Conservation (phyloP, 2,888 invertebrate genomes). For the Drosophila pegasa region DNA sequence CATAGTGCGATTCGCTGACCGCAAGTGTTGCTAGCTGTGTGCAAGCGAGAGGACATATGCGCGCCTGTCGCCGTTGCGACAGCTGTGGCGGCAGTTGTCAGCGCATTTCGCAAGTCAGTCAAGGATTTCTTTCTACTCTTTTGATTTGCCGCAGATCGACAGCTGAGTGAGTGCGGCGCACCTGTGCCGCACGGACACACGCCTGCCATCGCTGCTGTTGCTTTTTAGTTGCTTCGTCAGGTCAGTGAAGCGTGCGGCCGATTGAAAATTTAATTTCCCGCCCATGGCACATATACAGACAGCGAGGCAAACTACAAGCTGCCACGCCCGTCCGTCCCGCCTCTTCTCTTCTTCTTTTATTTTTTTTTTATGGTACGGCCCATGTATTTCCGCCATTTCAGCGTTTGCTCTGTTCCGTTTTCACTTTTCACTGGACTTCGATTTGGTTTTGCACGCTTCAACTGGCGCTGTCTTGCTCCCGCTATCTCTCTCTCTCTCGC, state of each 20-base stretch:
- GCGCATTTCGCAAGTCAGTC: slow-evolving; percentile 10
- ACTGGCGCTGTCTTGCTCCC: neutral
- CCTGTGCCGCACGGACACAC: slow-evolving; percentile 11
- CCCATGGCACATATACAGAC: slow-evolving; percentile 44
- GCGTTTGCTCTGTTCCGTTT: slow-evolving; percentile 48
- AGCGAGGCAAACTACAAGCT: slow-evolving; percentile 9
- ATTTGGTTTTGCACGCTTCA: slow-evolving; percentile 34
- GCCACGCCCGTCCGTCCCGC: slow-evolving; percentile 5
- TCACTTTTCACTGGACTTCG: slow-evolving; percentile 44
- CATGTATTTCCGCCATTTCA: slow-evolving; percentile 69
- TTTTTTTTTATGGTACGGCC: slow-evolving; percentile 22
- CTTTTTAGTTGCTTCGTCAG: slow-evolving; percentile 50
- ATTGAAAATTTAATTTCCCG: slow-evolving; percentile 81
- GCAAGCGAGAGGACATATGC: neutral
- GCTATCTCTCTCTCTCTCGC: neutral
- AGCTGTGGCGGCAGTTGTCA: neutral
- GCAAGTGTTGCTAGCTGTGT: neutral
- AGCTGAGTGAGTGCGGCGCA: slow-evolving; percentile 37
- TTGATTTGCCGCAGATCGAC: slow-evolving; percentile 36
- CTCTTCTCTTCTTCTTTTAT: neutral
- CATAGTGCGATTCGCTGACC: slow-evolving; percentile 3
- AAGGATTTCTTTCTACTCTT: neutral
- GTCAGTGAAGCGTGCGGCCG: slow-evolving; percentile 68
- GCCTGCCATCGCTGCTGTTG: neutral
- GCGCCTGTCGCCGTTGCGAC: slow-evolving; percentile 1